Conservation (phyloP, 2,113 vertebrate species). For the Lanius collurio region DNA sequence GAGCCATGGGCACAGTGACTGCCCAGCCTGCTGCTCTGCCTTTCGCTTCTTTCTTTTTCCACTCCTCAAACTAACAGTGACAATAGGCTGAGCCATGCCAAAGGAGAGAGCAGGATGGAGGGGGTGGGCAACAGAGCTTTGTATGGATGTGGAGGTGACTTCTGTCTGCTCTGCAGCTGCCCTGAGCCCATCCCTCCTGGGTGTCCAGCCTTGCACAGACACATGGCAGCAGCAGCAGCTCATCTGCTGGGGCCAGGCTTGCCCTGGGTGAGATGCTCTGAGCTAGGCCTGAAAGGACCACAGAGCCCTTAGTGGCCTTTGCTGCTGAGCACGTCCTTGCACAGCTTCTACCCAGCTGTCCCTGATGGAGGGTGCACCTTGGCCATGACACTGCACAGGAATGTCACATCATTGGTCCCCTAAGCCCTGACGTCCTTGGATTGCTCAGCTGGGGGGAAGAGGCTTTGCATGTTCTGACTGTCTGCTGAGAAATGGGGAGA, state of each 20-base stretch:
- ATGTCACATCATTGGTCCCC: background rate
- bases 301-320: background rate
- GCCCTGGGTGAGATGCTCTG: background rate
- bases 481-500: background rate
- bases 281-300: background rate
- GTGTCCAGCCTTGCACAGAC: background rate
- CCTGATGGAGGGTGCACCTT: too few relatives aligned
- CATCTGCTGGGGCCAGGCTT: background rate
- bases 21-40: background rate
- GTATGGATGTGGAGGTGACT: accelerated
- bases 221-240: accelerated
- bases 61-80: background rate
- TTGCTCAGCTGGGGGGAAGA: background rate
- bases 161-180: background rate
- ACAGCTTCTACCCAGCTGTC: background rate
- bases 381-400: accelerated
- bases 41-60: background rate
- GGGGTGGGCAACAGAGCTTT: background rate
- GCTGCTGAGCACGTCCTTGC: background rate
- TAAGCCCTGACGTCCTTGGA: background rate
- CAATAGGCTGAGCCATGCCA: background rate
- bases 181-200: accelerated
- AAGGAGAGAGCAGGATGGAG: background rate
- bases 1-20: background rate
- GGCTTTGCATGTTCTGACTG: accelerated